These are phyloP conservation scores for Protosalanx chinensis DNA, from an alignment of 2,797 vertebrate species.

Conservation along the genomic window DNA sequence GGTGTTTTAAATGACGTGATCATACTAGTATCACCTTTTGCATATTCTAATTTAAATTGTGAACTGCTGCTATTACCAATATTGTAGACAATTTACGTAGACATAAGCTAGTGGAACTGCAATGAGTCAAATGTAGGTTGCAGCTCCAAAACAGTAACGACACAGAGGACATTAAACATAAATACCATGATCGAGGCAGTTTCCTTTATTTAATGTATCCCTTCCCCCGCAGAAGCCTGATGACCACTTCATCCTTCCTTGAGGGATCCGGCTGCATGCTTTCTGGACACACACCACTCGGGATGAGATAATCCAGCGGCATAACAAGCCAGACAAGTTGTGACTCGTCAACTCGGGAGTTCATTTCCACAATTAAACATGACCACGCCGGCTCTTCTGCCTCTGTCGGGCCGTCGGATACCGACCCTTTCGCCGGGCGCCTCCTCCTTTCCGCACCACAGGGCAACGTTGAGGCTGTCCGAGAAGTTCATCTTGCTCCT, in stretches of 20 bases:
- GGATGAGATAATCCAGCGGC: slow-evolving; percentile 73
- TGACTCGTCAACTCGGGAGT: slow-evolving; percentile 48
- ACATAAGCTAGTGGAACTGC: neutral
- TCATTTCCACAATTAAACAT: slow-evolving; percentile 61
- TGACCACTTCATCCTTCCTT: slow-evolving; percentile 41
- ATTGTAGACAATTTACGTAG: neutral
- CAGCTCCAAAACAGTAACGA: neutral
- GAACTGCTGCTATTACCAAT: neutral
- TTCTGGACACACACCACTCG: slow-evolving; percentile 45
- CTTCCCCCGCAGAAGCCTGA: slow-evolving; percentile 52
- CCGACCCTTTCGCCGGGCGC: slow-evolving; percentile 87
- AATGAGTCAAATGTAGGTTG: neutral
- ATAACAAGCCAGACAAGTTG: slow-evolving; percentile 39
- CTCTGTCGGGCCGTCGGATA: slow-evolving; percentile 91
- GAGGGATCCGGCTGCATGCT: slow-evolving; percentile 44
- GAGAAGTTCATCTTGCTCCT: slow-evolving; percentile 99
- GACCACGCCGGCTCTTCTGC: slow-evolving; percentile 93
- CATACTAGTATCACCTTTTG: neutral
- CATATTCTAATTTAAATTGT: neutral
- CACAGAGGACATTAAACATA: neutral
- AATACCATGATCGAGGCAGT: neutral
- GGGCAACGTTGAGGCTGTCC: slow-evolving; percentile 93
- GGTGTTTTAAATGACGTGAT: slow-evolving; percentile 9
- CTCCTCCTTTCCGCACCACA: slow-evolving; percentile 92
- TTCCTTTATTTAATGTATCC: slow-evolving; percentile 47